phyloP scores from a whole-genome alignment of 2,888 invertebrate genomes.

The Stenoptilia bipunctidactyla region DNA sequence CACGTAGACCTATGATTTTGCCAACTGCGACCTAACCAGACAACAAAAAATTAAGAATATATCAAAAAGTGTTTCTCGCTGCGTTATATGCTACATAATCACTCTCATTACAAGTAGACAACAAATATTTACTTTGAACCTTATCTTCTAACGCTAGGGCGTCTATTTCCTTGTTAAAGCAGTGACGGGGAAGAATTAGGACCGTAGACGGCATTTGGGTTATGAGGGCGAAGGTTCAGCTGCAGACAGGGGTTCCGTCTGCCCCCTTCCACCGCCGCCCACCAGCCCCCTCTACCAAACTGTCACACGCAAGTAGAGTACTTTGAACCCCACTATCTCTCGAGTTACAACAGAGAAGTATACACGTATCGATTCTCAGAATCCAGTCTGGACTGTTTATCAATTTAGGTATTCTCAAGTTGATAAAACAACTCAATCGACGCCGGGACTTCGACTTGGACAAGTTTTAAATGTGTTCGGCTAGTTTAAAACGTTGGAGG shows the following conservation, averaged over 20 bases:
- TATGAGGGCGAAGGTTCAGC: slow-evolving; percentile 48
- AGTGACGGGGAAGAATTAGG: not conserved
- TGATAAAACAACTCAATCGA: too few species aligned
- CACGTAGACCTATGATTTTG: too few species aligned
- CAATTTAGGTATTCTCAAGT: not conserved
- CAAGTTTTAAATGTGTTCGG: too few species aligned
- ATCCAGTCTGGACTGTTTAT: not conserved
- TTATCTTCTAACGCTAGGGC: too few species aligned
- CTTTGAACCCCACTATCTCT: not conserved
- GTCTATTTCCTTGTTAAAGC: not conserved
- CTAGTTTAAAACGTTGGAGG: too few species aligned
- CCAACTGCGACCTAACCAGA: too few species aligned
- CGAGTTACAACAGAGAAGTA: not conserved
- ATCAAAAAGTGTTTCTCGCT: too few species aligned
- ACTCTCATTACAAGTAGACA: too few species aligned
- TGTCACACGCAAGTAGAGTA: slow-evolving; percentile 22
- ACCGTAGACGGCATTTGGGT: slow-evolving; percentile 33
- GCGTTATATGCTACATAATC: too few species aligned
- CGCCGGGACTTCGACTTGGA: too few species aligned
- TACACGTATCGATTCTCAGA: not conserved
- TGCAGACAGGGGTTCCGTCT: slow-evolving; percentile 23
- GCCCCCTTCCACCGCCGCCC: slow-evolving; percentile 27
- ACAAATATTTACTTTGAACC: too few species aligned
- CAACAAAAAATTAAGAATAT: too few species aligned
- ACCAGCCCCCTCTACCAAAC: slow-evolving; percentile 21